Conservation (phyloP, 1,140 invertebrate species). For the Pantala flavescens region DNA sequence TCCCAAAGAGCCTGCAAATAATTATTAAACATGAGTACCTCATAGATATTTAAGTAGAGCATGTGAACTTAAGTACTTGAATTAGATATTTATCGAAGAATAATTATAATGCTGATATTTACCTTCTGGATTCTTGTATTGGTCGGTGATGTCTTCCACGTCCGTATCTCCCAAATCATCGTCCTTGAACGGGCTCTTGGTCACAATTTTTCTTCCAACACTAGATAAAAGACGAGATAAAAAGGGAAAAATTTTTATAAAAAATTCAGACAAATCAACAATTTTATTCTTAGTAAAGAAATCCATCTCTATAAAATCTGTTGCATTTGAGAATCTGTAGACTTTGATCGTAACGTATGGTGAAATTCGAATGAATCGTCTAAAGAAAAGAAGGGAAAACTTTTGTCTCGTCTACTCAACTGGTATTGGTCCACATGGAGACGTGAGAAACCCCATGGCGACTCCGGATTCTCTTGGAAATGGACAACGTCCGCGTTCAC, state of each 20-base stretch:
- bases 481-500: slow-evolving; percentile 60
- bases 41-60: too few species aligned
- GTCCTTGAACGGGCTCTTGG: slow-evolving; percentile 44
- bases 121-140: slow-evolving; percentile 84
- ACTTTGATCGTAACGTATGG: too few species aligned
- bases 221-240: slow-evolving; percentile 31
- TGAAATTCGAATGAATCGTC: too few species aligned
- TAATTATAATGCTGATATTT: slow-evolving; percentile 25
- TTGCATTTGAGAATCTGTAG: too few species aligned
- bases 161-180: slow-evolving; percentile 59
- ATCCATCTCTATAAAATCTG: slow-evolving; percentile 24
- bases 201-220: slow-evolving; percentile 78
- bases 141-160: slow-evolving; percentile 72
- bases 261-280: too few species aligned
- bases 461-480: not conserved
- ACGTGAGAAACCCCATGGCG: slow-evolving; percentile 49
- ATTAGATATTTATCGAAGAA: too few species aligned
- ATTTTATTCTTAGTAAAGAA: too few species aligned
- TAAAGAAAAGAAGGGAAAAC: too few species aligned
- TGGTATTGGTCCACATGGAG: slow-evolving; percentile 70
- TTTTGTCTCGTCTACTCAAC: slow-evolving; percentile 43
- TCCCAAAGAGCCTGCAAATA: slow-evolving; percentile 37
- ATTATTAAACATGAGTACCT: too few species aligned
- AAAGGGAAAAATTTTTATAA: too few species aligned
- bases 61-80: too few species aligned